A percentile compares a stretch with the other conserved stretches of the same genome.
phyloP scores from a whole-genome alignment of 35 echinoderm and acorn worm genomes.

The Strongylocentrotus purpuratus region DNA sequence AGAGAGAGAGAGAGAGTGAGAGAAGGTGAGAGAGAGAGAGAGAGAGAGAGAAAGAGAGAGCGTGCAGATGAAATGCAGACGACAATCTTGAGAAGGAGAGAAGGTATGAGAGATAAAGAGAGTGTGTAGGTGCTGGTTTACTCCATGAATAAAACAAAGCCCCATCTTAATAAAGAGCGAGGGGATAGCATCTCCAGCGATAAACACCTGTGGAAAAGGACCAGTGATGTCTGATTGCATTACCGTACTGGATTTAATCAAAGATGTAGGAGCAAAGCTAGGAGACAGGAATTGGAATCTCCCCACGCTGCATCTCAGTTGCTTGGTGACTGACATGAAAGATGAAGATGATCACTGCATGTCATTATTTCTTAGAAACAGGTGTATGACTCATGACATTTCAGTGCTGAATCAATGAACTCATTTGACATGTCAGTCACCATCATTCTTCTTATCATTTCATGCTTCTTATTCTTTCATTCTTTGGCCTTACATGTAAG shows the following conservation, averaged over 20 bases:
- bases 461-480: background rate
- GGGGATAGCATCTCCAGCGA: background rate
- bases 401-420: background rate
- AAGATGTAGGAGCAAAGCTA: background rate
- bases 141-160: slow-evolving; percentile 52
- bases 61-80: background rate
- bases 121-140: slow-evolving; percentile 26
- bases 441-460: background rate
- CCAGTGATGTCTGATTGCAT: slow-evolving; percentile 33
- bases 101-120: background rate
- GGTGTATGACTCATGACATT: slow-evolving; percentile 25
- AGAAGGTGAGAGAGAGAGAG: background rate
- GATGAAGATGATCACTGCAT: slow-evolving; percentile 22
- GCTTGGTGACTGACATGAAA: slow-evolving; percentile 16
- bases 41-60: background rate
- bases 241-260: slow-evolving; percentile 30
- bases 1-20: background rate
- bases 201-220: slow-evolving; percentile 42
- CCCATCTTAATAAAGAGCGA: slow-evolving; percentile 32
- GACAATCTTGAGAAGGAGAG: background rate
- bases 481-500: background rate
- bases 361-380: slow-evolving; percentile 24
- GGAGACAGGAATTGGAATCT: slow-evolving; percentile 22
- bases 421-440: background rate
- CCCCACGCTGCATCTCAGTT: background rate